These are phyloP conservation scores for Manis javanica DNA, from an alignment of 2,797 vertebrate species.

Conservation along the genomic window DNA sequence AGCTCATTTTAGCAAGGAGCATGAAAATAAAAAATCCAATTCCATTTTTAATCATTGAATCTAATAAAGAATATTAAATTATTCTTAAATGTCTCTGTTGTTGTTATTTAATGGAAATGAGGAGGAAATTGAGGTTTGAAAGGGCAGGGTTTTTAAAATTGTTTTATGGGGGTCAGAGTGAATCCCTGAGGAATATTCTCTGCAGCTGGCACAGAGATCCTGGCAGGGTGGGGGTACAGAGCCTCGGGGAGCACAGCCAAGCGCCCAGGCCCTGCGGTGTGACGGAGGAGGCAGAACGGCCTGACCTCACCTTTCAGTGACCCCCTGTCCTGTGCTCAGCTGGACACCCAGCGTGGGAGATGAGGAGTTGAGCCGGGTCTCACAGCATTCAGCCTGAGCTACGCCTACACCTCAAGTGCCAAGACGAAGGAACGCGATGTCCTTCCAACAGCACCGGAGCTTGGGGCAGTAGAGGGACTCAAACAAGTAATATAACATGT, in stretches of 20 bases:
- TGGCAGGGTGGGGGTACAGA: accelerated
- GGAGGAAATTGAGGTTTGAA: slow-evolving; percentile 37
- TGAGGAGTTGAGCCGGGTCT: too few species aligned
- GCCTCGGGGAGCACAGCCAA: background rate
- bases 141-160: background rate
- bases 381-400: background rate
- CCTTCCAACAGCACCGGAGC: accelerated
- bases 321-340: background rate
- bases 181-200: background rate
- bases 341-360: background rate
- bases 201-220: background rate
- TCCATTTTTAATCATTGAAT: slow-evolving; percentile 6
- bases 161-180: background rate
- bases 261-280: background rate
- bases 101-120: background rate
- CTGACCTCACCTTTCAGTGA: background rate
- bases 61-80: slow-evolving; percentile 32
- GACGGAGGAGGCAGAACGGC: background rate
- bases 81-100: background rate
- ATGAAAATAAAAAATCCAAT: background rate
- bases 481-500: background rate
- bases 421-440: background rate
- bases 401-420: too few species aligned
- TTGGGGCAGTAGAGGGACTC: too few species aligned
- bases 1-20: background rate